Evolutionary conservation across 30 jellyfish, hydroid and myxozoan genomes (phyloP), one percentile per base, ranked within the genome.

Genomic region (Aurelia coerulea): DNA sequence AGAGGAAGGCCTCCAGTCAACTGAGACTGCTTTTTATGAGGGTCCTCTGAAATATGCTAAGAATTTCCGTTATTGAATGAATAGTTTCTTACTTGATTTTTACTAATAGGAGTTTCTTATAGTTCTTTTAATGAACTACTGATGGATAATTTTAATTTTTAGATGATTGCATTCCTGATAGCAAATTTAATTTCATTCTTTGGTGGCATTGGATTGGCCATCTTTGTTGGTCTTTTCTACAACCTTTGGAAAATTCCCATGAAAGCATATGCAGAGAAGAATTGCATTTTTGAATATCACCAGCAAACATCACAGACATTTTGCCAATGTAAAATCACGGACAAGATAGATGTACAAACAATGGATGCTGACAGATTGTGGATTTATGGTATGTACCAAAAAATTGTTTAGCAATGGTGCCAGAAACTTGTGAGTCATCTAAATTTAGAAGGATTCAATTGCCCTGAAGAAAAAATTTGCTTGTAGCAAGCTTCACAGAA

Each of bases 101-200:
- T 37, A 2, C 5, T 5, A 5, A 16, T 4, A 59, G 4, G 68
- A 16, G 5, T 2, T 59, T 59, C 5, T 59, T 15, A 59, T 3
- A 66, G 29, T 23, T 66, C 7, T 32, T 33, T 12, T 66, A 13
- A 7, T 66, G 5, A 5, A 18, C 15, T 10, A 13, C 7, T 14
- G 33, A 12, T 72, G 12, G 2, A 10, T 14, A 0, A 10, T 23
- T n/a, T 31, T 79, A 0, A 14, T 2, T 83, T 80, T 37, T 68
- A 93, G 98, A 93, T 93, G 98, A 78, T 93, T 68, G 97, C 90
- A 1, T 93, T 81, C 88, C 83, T 88, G 98, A 85, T 88, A 12
- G 35, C 88, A n/a, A 93, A 93, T 81, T 68, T 93, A 50, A 56
- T 93, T 9, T 78, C 92, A 5, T 93, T 88, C 92, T 65, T 93